Base-by-base conservation (phyloP, 2,888 invertebrate species). In the Sabellastarte sp. region DNA sequence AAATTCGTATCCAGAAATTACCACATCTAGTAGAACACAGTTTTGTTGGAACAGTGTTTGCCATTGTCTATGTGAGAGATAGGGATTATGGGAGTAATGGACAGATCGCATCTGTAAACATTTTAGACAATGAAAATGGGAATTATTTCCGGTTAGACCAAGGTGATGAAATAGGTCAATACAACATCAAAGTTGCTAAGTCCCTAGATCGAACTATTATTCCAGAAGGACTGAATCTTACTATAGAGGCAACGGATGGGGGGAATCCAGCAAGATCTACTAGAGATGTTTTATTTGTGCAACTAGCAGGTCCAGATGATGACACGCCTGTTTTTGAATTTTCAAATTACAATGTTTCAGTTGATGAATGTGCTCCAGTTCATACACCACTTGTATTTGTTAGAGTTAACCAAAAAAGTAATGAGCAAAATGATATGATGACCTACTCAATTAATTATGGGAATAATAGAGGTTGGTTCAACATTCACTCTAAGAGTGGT, bases 51-150 rank as follows among this genome's bases (percentile, higher is more conserved):
- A 74, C 77, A n/a, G 69, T 95, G 65, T 95, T 93, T 83, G 96
- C 95, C 2, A 93, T 96, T 61, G 89, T 96, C 0, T 89, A 89
- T 65, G 93, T 93, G 1, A 87, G 88, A 4, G 96, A 96, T 82
- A 88, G 88, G 61, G 97, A 97, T 83, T 86, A 86, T 52, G 95
- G 94, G 0, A 87, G 89, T 29, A 92, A 93, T 83, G 96, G 96
- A 0, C 88, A 91, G 79, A 91, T 96, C 56, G 60, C 57, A 1
- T 60, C 62, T 4, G 74, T 80, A 3, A 63, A 67, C 74, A 93
- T 96, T 63, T 90, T 93, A 2, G 92, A 91, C 69, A 95, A 95
- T 0, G 94, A 95, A 83, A 91, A 93, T 0, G 91, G 93, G 74
- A 93, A 93, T 0, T 91, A 93, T 84, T 95, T 96, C 84, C 87